Evolutionary conservation across 2,113 vertebrate genomes (phyloP).

Genomic region (Elgaria multicarinata): DNA sequence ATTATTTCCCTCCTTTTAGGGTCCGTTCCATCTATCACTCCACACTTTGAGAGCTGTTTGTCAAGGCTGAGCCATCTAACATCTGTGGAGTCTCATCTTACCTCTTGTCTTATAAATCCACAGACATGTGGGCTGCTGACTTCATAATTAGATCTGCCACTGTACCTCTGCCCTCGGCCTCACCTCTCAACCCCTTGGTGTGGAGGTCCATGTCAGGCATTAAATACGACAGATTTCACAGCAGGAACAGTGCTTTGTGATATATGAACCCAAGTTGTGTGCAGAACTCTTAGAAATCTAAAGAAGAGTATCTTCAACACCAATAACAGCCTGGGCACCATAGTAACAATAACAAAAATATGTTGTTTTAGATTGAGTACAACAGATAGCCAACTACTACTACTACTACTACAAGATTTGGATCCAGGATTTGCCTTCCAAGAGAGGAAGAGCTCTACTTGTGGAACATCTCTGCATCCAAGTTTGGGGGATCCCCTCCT

Average conservation of each 20-base stretch:
- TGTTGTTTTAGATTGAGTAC: neutral
- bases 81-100: neutral
- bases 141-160: neutral
- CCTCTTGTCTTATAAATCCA: conserved; percentile 15
- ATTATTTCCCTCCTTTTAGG: neutral
- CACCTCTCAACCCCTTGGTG: neutral
- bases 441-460: too few relatives aligned
- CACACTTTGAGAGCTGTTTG: neutral
- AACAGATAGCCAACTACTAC: neutral
- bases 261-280: neutral
- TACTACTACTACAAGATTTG: too few relatives aligned
- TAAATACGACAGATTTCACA: neutral
- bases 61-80: neutral
- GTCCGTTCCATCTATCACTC: neutral
- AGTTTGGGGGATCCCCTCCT: too few relatives aligned
- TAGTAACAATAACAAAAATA: neutral
- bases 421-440: too few relatives aligned
- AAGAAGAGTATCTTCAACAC: neutral
- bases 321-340: too few relatives aligned
- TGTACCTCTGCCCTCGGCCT: neutral
- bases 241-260: fast-evolving
- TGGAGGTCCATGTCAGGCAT: neutral
- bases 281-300: neutral
- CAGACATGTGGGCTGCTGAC: neutral
- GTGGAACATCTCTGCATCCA: too few relatives aligned